phyloP scores from a whole-genome alignment of 2,888 invertebrate species.

The Linnaemya vulpina region DNA sequence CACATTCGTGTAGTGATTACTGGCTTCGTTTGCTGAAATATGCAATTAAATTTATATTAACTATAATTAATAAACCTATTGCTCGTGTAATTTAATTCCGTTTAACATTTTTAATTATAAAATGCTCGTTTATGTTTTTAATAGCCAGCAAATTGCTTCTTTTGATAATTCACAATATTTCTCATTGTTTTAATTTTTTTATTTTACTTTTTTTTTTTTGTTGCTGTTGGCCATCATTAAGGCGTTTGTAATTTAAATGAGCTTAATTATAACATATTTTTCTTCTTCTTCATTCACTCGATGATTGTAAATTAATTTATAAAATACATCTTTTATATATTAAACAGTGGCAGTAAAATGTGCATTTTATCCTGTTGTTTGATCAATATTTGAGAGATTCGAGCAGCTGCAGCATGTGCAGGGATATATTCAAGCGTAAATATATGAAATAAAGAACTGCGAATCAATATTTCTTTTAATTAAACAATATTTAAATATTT shows the following conservation, averaged over 20 bases:
- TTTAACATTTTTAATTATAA: slow-evolving; percentile 12
- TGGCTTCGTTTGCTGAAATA: not conserved
- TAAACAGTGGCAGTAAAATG: slow-evolving; percentile 5
- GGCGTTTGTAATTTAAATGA: slow-evolving; percentile 50
- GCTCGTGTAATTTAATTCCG: not conserved
- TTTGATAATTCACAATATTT: slow-evolving; percentile 3
- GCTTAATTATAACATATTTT: slow-evolving; percentile 52
- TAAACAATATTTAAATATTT: slow-evolving; percentile 38
- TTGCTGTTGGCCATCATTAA: slow-evolving; percentile 45
- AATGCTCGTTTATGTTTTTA: not conserved
- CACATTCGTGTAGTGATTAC: not conserved
- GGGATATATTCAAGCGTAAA: slow-evolving; percentile 13
- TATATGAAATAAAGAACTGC: slow-evolving; percentile 27
- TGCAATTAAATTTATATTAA: slow-evolving; percentile 1
- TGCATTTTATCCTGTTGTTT: slow-evolving; percentile 17
- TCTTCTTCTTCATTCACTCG: not conserved
- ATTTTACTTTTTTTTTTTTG: too few species aligned
- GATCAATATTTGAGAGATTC: slow-evolving; percentile 5
- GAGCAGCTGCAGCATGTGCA: not conserved
- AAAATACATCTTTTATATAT: slow-evolving; percentile 10
- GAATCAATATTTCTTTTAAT: slow-evolving; percentile 49
- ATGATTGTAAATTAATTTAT: slow-evolving; percentile 52
- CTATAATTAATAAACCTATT: not conserved
- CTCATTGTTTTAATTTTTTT: not conserved
- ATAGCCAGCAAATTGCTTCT: not conserved